Evolutionary conservation across 35 echinoderm and acorn worm species (phyloP), one percentile per base, ranked within the genome.

Genomic region (Lytechinus pictus): DNA sequence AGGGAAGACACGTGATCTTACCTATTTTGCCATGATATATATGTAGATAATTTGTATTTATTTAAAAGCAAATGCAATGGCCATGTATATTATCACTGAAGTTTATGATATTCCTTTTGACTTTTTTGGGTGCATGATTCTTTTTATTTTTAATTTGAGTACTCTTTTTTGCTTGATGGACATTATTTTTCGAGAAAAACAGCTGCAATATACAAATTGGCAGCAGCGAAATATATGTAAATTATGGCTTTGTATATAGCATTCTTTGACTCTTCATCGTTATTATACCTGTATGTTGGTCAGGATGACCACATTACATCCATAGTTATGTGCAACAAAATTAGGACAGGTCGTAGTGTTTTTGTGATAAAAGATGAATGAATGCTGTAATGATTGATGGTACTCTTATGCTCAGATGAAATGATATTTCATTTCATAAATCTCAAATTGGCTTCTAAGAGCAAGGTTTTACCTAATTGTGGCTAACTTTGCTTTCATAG

Each of bases 1-100:
- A 24, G 19, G 66, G 66, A 79, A 79, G 16, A 79, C 56, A 58
- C 56, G 0, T 79, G 66, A 44, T 44, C 33, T 79, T 79, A 19
- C 66, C 66, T 79, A 24, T 79, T 79, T 79, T 79, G 66, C n/a
- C 19, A n/a, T 79, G 66, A 79, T 79, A 79, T 79, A 7, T 16
- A 79, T 79, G 66, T 79, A 79, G 19, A 79, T 79, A 79, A 58
- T 79, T 79, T 79, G 66, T 79, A 79, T 79, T 79, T 79, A 79
- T 79, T 79, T 16, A 24, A 5, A n/a, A n/a, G 19, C n/a, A 24
- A 79, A 79, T 79, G 66, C 66, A 79, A 79, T 79, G 12, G 66
- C 66, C 16, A 24, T 79, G 66, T 79, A 79, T 79, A n/a, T 79
- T 79, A 19, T 79, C 16, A 79, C 3, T 79, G 66, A 79, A 24